Percentiles rank a stretch among this genome's conserved stretches.
Evolutionary conservation across 2,888 invertebrate genomes (phyloP).

Genomic region (Gymnocheta viridis): DNA sequence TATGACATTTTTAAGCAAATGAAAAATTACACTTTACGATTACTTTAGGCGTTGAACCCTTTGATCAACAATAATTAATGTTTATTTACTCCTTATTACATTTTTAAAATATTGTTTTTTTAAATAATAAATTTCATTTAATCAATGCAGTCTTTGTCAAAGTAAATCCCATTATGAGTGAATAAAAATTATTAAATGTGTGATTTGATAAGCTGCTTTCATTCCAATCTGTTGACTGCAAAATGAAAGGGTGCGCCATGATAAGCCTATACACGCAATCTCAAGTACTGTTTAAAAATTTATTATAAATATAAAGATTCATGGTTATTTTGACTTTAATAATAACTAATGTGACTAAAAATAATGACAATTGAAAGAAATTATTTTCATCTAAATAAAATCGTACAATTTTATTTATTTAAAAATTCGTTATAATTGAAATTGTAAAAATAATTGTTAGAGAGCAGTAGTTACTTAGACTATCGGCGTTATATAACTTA

Average conservation of each 20-base stretch:
- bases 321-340: too few species aligned
- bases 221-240: background rate
- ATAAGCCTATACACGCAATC: background rate
- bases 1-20: background rate
- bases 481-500: too few species aligned
- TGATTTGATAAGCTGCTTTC: background rate
- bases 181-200: slow-evolving; percentile 5
- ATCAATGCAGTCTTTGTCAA: background rate
- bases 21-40: background rate
- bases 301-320: too few species aligned
- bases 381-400: too few species aligned
- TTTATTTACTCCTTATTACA: background rate
- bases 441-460: too few species aligned
- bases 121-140: background rate
- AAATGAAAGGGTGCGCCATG: slow-evolving; percentile 20
- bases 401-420: too few species aligned
- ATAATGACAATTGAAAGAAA: too few species aligned
- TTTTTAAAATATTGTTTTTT: too few species aligned
- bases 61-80: slow-evolving; percentile 19
- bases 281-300: too few species aligned
- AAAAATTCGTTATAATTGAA: too few species aligned
- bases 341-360: too few species aligned
- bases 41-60: background rate
- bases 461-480: too few species aligned
- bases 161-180: background rate